A percentile compares a stretch with the other conserved stretches of the same genome.
Evolutionary conservation across 2,797 vertebrate genomes (phyloP).

Genomic region (Gymnothorax javanicus): DNA sequence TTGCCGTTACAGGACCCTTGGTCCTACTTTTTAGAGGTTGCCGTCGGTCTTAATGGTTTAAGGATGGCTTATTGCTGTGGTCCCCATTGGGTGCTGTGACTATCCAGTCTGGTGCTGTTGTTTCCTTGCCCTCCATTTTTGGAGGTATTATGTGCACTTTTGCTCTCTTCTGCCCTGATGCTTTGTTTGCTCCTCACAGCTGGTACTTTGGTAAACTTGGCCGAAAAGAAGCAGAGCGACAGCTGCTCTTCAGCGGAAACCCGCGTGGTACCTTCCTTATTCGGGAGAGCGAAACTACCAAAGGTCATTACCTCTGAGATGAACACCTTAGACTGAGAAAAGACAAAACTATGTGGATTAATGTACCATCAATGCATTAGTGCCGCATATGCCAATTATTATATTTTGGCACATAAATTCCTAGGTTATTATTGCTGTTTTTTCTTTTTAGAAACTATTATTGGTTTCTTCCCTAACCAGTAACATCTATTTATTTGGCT

Average conservation of each 20-base stretch:
- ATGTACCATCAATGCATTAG: too few species aligned
- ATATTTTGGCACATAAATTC: too few species aligned
- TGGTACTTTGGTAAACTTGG: conserved; percentile 99
- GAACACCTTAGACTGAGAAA: neutral
- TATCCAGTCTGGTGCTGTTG: neutral
- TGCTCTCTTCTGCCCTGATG: neutral
- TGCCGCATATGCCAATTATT: too few species aligned
- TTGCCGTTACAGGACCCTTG: too few species aligned
- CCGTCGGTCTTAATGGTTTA: too few species aligned
- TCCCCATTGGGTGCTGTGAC: neutral
- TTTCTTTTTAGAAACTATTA: too few species aligned
- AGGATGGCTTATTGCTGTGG: too few species aligned
- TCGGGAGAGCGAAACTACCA: conserved; percentile 98
- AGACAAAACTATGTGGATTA: neutral
- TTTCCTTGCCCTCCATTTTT: neutral
- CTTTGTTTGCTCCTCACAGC: conserved; percentile 64
- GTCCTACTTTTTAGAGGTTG: neutral
- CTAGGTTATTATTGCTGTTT: too few species aligned
- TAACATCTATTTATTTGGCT: too few species aligned
- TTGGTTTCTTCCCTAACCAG: too few species aligned
- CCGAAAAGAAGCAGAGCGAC: conserved; percentile 96
- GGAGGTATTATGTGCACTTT: neutral
- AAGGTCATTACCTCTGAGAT: conserved; percentile 76
- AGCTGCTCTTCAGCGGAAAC: conserved; percentile 94
- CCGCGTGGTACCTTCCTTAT: conserved; percentile 98